Evolutionary conservation across 2,797 vertebrate species (phyloP), one percentile per base, ranked within the genome.

Genomic region (Danio choprae): DNA sequence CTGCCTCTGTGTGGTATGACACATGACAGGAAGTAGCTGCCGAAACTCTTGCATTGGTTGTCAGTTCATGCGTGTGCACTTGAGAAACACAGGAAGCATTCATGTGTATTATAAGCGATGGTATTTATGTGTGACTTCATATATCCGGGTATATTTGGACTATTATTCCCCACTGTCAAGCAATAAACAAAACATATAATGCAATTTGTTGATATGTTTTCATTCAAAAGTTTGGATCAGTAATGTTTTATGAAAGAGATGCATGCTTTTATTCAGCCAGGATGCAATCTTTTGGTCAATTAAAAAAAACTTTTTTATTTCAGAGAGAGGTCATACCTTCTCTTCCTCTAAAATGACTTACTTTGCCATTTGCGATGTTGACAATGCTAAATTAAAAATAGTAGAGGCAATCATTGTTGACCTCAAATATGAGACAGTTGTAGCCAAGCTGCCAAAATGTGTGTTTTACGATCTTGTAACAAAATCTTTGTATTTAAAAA

Each of bases 1-100:
- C 22, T 80, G 80, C 62, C 56, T 79, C 74, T 70, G 56, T 87
- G 87, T 81, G 91, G 90, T 22, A 79, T 82, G 83, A 86, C 89
- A 88, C 88, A 89, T 90, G 90, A 92, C 92, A 92, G 91, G 92
- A 92, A 92, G 87, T 83, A 72, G 87, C 75, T 83, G 69, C 44
- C 43, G 44, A 70, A 40, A 87, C 81, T 46, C 84, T 85, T 76
- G 82, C 63, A 29, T 76, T 56, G 15, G 40, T 0, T 78, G 76
- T 77, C 82, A 58, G 73, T 29, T 48, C 64, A 58, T 68, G 16
- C 58, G 56, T 72, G 29, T 81, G 80, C 71, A 68, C 29, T 55
- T n/a, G 64, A 79, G 77, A 65, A 59, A 70, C 68, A 72, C 70
- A 77, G 36, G 41, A 41, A 36, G 41, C 38, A 20, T 44, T 43